Conservation (phyloP, 2,113 vertebrate species). For the rat (Rattus norvegicus) region DNA sequence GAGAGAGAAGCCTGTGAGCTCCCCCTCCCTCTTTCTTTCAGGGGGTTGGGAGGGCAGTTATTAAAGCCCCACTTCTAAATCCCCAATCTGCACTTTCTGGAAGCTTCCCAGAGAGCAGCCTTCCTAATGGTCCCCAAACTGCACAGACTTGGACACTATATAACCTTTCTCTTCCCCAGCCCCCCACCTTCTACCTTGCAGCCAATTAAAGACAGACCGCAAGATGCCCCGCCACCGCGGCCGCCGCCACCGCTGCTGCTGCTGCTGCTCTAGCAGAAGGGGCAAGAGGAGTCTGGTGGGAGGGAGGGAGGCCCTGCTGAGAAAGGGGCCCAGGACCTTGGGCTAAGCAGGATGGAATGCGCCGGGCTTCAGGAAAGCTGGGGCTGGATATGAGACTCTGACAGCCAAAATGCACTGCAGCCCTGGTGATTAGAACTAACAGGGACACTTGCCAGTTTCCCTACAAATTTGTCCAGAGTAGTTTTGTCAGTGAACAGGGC, state of each 20-base stretch:
- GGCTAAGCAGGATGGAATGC: background rate
- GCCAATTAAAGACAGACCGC: background rate
- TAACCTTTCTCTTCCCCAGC: background rate
- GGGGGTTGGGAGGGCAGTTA: background rate
- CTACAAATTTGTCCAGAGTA: background rate
- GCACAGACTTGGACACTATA: background rate
- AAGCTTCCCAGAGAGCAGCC: background rate
- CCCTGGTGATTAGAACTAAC: background rate
- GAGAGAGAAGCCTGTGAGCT: conserved; percentile 66
- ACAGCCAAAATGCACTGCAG: background rate
- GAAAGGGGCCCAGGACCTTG: background rate
- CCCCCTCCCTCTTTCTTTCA: conserved; percentile 77
- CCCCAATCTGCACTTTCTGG: background rate
- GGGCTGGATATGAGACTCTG: background rate
- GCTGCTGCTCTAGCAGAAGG: background rate
- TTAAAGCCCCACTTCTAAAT: background rate
- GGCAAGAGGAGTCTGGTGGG: background rate
- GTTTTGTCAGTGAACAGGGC: no score
- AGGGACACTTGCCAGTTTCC: background rate
- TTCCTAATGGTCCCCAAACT: background rate
- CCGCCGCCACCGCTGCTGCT: no score
- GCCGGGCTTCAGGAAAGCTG: background rate
- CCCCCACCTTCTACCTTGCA: background rate
- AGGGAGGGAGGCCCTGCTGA: background rate
- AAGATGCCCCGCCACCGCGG: background rate